Evolutionary conservation across 2,113 vertebrate species (phyloP).

Genomic region (Diadophis punctatus): DNA sequence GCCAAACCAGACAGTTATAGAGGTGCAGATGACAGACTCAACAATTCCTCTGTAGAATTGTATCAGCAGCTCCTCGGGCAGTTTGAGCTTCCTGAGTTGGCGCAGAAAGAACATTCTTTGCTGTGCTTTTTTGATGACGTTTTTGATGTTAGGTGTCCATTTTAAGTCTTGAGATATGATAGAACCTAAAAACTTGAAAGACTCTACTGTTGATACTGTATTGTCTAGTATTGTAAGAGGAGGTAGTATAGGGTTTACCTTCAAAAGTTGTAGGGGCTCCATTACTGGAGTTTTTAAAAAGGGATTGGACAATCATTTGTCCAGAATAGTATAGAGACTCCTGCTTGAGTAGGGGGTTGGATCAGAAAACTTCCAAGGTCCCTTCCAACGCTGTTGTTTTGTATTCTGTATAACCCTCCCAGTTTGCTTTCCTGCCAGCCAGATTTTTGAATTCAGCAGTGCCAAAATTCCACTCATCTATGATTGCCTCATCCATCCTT

Average conservation of each 20-base stretch:
- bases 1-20: no score
- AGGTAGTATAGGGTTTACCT: not conserved
- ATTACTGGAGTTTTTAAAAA: not conserved
- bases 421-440: not conserved
- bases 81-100: no score
- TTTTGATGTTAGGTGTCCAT: no score
- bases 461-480: not conserved
- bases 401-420: not conserved
- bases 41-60: no score
- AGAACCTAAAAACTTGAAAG: no score
- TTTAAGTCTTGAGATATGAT: no score
- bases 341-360: not conserved
- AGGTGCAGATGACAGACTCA: no score
- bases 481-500: constrained; percentile 27
- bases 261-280: not conserved
- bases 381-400: not conserved
- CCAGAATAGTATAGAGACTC: not conserved
- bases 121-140: no score
- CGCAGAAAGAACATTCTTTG: no score
- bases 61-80: no score
- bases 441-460: not conserved
- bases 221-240: no score
- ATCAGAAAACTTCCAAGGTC: not conserved
- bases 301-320: not conserved
- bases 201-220: no score